Conservation (phyloP, 2,888 invertebrate species). For the Sminthurides aquaticus region DNA sequence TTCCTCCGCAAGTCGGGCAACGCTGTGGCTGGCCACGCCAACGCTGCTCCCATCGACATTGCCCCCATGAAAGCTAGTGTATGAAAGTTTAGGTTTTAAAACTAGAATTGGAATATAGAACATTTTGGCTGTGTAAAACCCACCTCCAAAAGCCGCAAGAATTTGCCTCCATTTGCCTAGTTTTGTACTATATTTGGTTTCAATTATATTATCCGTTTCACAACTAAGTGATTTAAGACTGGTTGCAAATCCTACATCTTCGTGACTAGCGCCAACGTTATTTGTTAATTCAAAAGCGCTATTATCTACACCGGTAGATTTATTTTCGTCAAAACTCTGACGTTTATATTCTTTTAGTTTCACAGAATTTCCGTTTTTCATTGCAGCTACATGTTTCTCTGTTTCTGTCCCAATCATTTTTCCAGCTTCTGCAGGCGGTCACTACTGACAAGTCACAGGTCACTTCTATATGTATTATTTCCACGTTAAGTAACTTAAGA, state of each 20-base stretch:
- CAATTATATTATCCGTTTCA: too few species aligned
- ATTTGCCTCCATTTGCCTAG: slow-evolving; percentile 27
- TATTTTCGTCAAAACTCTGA: not conserved
- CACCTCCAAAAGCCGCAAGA: slow-evolving; percentile 41
- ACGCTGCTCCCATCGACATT: slow-evolving; percentile 31
- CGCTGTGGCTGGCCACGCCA: slow-evolving; percentile 39
- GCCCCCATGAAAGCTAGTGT: slow-evolving; percentile 36
- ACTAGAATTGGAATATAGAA: not conserved
- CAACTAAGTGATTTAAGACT: not conserved
- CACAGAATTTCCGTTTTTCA: not conserved
- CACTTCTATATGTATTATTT: too few species aligned
- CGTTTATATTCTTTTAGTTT: not conserved
- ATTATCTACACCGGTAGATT: not conserved
- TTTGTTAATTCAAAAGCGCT: not conserved
- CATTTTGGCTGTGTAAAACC: slow-evolving; percentile 6
- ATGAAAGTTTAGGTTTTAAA: too few species aligned
- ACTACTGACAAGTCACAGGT: too few species aligned
- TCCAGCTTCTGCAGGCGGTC: not conserved
- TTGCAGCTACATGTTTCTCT: not conserved
- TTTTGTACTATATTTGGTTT: not conserved
- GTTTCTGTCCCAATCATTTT: not conserved
- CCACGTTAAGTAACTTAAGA: too few species aligned
- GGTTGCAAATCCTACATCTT: not conserved
- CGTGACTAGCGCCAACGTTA: not conserved
- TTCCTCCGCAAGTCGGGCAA: slow-evolving; percentile 36